These are phyloP conservation scores for Caenorhabditis sp. DNA, from an alignment of 2,888 invertebrate genomes.

Conservation along the genomic window DNA sequence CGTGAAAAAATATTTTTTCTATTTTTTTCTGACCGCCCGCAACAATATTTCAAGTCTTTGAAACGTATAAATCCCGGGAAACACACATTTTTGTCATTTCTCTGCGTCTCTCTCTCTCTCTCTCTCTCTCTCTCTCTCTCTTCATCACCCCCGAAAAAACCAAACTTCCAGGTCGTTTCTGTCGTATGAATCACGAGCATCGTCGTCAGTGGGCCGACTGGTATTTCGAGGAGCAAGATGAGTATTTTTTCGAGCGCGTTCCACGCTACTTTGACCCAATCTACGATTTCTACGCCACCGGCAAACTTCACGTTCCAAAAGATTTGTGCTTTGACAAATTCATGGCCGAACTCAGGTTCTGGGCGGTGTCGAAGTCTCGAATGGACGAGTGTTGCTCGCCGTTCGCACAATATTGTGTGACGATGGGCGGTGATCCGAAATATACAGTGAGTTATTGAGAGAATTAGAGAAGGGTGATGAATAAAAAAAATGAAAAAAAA, in stretches of 20 bases:
- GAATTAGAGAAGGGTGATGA: background rate
- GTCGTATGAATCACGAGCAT: conserved; percentile 69
- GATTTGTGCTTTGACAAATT: conserved; percentile 70
- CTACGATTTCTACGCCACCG: conserved; percentile 69
- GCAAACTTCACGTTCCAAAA: conserved; percentile 69
- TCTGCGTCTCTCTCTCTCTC: no score
- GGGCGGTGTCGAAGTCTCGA: conserved; percentile 67
- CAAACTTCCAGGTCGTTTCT: conserved; percentile 55
- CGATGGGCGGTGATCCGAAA: conserved; percentile 36
- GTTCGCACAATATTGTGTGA: conserved; percentile 65
- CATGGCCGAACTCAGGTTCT: conserved; percentile 69
- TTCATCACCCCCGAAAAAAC: no score
- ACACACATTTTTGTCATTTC: no score
- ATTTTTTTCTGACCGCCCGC: no score
- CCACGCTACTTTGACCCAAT: conserved; percentile 70
- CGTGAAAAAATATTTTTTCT: no score
- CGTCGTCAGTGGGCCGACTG: conserved; percentile 67
- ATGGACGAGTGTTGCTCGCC: conserved; percentile 70
- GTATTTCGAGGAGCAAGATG: conserved; percentile 67
- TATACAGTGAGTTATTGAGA: conserved; percentile 26
- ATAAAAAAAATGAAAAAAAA: background rate
- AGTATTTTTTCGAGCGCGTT: conserved; percentile 69
- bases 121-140: no score
- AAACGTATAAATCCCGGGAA: no score
- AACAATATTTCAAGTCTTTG: no score